phyloP scores from a whole-genome alignment of 2,113 vertebrate species.

The Oryctolagus cuniculus region DNA sequence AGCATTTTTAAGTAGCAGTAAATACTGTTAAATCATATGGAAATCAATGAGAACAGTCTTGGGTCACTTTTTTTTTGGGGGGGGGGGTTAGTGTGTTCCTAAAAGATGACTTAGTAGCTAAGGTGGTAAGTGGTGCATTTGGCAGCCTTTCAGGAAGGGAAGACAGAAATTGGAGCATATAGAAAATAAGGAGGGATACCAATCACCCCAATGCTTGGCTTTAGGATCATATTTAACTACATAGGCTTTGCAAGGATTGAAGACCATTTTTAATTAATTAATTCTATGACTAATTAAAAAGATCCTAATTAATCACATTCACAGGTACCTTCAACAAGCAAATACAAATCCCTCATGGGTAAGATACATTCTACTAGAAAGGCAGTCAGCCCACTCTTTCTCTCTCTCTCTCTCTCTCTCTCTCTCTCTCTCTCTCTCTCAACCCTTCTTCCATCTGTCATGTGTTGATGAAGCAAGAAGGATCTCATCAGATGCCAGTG shows the following conservation, averaged over 20 bases:
- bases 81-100: background rate
- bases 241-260: accelerated
- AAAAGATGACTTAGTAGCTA: background rate
- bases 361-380: background rate
- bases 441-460: too few species aligned
- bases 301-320: background rate
- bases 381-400: too few species aligned
- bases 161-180: background rate
- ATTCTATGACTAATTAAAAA: background rate
- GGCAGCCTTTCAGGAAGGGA: background rate
- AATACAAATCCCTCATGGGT: background rate
- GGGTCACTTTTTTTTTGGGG: background rate
- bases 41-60: background rate
- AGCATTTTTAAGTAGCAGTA: background rate
- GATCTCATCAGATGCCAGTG: too few species aligned
- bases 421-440: too few species aligned
- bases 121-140: background rate
- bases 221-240: background rate
- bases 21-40: background rate
- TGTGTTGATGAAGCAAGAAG: too few species aligned
- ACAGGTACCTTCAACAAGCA: background rate
- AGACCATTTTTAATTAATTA: background rate
- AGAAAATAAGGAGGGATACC: too few species aligned
- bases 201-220: background rate
- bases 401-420: too few species aligned